Percentiles rank a stretch among this genome's conserved stretches.
Evolutionary conservation across 2,797 vertebrate genomes (phyloP).

Genomic region (Phyllotis vaccarum): DNA sequence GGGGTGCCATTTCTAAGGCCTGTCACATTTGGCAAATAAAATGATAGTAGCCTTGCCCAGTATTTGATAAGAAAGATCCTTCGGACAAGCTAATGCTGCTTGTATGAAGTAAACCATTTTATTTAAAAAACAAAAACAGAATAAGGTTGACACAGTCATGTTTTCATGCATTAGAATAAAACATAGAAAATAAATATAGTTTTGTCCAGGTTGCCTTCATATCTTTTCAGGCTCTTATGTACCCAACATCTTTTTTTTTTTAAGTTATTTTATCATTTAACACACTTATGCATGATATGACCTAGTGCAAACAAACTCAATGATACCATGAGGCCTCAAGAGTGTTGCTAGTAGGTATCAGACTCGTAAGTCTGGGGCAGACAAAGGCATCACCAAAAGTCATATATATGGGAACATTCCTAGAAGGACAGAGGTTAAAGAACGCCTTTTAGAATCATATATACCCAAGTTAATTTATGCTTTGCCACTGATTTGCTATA

Average conservation of each 20-base stretch:
- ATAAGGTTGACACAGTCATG: not conserved
- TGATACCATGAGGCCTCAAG: not conserved
- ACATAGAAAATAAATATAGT: constrained; percentile 29
- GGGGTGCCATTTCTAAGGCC: not conserved
- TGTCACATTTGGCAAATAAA: not conserved
- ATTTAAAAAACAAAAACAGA: not conserved
- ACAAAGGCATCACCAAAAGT: not conserved
- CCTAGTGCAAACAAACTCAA: not conserved
- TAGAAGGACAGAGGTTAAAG: not conserved
- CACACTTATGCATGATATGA: not conserved
- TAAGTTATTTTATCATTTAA: not conserved
- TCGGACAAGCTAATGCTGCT: not conserved
- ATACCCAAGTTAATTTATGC: not conserved
- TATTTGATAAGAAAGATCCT: not conserved
- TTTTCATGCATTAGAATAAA: not conserved
- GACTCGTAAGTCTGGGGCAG: not conserved
- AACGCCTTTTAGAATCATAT: not conserved
- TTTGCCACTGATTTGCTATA: not conserved
- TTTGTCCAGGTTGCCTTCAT: not conserved
- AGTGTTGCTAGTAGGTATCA: not conserved
- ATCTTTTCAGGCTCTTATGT: not conserved
- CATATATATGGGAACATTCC: not conserved
- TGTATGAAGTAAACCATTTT: not conserved
- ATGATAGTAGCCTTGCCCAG: not conserved
- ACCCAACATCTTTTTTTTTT: not conserved